Percentiles rank a stretch among this genome's conserved stretches.
Conservation (phyloP, 2,888 invertebrate species). For the Metacarcinus magister region DNA sequence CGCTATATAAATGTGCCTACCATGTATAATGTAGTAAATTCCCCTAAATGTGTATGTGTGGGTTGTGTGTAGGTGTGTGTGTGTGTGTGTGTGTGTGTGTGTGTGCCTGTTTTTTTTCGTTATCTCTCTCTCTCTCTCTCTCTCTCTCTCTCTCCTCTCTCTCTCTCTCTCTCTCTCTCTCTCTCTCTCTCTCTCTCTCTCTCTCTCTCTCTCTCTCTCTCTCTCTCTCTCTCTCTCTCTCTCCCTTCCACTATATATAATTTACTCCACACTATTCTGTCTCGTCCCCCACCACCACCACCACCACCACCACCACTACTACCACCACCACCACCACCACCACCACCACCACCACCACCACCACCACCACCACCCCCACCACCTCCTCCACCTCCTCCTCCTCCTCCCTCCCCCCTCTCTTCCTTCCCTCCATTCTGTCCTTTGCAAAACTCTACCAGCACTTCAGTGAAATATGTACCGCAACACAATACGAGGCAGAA, state of each 20-base stretch:
- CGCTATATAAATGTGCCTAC: neutral
- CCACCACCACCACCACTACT: neutral
- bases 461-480: neutral
- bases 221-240: neutral
- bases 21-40: neutral
- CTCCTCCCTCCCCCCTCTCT: too few relatives aligned
- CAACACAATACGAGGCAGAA: neutral
- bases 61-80: neutral
- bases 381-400: neutral
- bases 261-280: neutral
- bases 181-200: neutral
- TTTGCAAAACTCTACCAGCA: neutral
- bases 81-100: conserved; percentile 13
- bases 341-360: too few relatives aligned
- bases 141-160: neutral
- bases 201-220: too few relatives aligned
- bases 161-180: neutral
- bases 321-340: too few relatives aligned
- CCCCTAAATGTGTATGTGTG: neutral
- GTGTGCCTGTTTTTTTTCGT: neutral
- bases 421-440: neutral
- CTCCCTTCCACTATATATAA: neutral
- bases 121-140: neutral
- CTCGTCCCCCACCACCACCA: neutral
- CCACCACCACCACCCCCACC: too few relatives aligned